Evolutionary conservation across 2,113 vertebrate species (phyloP), one percentile per base, ranked within the genome.

Genomic region (Mesocricetus auratus): DNA sequence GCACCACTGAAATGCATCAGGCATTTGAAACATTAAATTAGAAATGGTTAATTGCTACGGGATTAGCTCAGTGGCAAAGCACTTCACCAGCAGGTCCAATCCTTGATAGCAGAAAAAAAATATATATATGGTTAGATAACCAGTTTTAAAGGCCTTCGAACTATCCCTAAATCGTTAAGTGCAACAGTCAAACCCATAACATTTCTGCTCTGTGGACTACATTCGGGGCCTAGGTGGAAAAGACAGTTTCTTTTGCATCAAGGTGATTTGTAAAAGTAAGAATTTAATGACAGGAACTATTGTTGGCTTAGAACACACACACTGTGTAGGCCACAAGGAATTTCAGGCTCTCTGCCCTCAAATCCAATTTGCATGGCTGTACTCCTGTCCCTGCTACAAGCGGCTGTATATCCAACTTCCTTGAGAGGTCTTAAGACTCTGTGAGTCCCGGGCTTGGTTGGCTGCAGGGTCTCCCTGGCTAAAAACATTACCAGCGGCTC

Each of bases 11-110:
- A 60, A 42, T 9, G 7, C 0, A 8, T 17, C 1, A 3, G 45
- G 17, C 86, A 69, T 73, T 88, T 53, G 50, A 79, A 93, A 21
- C 36, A 86, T 26, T 21, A 96, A 87, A 92, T 79, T 81, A 33
- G n/a, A 91, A 45, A 91, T 75, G 4, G 11, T 4, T 78, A 1
- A 42, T 33, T 64, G 60, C 39, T 45, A 21, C 5, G 2, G 60
- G 16, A 66, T 21, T 33, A 19, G 60, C 9, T 86, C 60, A 47
- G 60, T 19, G 39, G 15, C 58, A 85, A 64, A 85, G 60, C 82
- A 86, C 39, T 64, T 66, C 60, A 33, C 39, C 79, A 26, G 79
- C 53, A 82, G 6, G 22, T 86, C 24, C 39, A 64, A 45, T 86
- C 39, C 60, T 17, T 33, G 39, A 33, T 12, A 29, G 81, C 12